These are phyloP conservation scores for Aspidiotus rigidus DNA, from an alignment of 2,888 invertebrate species.

Conservation along the genomic window DNA sequence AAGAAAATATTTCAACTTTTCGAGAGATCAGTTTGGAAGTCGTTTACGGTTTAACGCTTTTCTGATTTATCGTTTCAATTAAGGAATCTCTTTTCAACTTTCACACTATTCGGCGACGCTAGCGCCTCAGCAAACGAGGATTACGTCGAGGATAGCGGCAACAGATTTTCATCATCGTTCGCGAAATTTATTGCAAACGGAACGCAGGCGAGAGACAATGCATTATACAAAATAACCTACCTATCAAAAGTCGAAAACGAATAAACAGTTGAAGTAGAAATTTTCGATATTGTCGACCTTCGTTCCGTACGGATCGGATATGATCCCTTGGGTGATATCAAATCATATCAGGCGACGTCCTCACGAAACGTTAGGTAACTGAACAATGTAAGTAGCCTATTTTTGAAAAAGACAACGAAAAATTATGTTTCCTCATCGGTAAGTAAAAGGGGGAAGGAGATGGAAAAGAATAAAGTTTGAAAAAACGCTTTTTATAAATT, in stretches of 20 bases:
- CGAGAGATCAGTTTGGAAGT: conserved; percentile 4
- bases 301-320: too few relatives aligned
- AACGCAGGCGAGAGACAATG: not conserved
- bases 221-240: not conserved
- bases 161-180: not conserved
- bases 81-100: conserved; percentile 3
- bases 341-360: too few relatives aligned
- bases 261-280: too few relatives aligned
- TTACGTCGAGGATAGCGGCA: not conserved
- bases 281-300: too few relatives aligned
- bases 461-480: not conserved
- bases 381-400: not conserved
- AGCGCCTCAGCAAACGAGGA: not conserved
- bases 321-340: too few relatives aligned
- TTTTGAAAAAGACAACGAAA: not conserved
- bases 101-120: not conserved
- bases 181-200: not conserved
- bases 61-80: conserved; percentile 19
- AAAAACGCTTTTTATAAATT: not conserved
- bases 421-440: not conserved
- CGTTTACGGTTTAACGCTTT: conserved; percentile 11
- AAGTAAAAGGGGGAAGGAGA: not conserved
- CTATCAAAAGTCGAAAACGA: too few relatives aligned
- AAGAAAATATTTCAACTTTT: conserved; percentile 12
- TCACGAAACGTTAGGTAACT: not conserved